phyloP scores from a whole-genome alignment of 2,113 vertebrate species.

The Climacteris rufus region DNA sequence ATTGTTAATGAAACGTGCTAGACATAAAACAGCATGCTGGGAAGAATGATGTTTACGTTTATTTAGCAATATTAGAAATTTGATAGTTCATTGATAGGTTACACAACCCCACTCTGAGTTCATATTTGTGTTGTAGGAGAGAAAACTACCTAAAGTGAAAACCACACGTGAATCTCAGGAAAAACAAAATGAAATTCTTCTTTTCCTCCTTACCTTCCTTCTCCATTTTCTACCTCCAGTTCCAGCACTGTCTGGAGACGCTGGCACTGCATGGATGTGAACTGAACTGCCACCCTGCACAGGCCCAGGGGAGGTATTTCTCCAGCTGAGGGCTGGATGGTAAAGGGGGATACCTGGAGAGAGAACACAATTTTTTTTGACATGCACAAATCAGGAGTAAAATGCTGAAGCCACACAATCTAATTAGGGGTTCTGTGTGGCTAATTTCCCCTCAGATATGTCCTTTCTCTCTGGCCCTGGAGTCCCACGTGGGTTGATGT shows the following conservation, averaged over 20 bases:
- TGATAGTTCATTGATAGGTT: not conserved
- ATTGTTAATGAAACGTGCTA: not conserved
- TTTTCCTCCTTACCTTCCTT: constrained; percentile 74
- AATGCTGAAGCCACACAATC: not conserved
- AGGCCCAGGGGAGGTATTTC: constrained; percentile 72
- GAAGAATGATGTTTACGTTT: constrained; percentile 8
- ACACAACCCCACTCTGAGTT: not conserved
- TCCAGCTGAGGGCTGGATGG: constrained; percentile 75
- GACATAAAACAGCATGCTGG: not conserved
- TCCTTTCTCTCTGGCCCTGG: not conserved
- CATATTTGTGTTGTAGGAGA: not conserved
- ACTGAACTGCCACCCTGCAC: constrained; percentile 73
- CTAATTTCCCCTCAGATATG: not conserved
- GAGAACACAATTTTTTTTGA: not conserved
- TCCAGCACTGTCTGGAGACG: constrained; percentile 79
- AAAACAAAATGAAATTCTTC: not conserved
- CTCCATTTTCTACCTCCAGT: constrained; percentile 82
- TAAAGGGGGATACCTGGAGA: constrained; percentile 74
- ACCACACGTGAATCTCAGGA: not conserved
- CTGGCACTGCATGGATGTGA: constrained; percentile 73
- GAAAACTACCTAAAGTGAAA: not conserved
- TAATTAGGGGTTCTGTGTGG: not conserved
- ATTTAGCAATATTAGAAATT: constrained; percentile 2
- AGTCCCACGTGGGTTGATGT: not conserved
- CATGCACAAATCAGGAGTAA: not conserved